A percentile compares a stretch with the other conserved stretches of the same genome.
Conservation (phyloP, 2,113 vertebrate species). For the Ranitomeya variabilis region DNA sequence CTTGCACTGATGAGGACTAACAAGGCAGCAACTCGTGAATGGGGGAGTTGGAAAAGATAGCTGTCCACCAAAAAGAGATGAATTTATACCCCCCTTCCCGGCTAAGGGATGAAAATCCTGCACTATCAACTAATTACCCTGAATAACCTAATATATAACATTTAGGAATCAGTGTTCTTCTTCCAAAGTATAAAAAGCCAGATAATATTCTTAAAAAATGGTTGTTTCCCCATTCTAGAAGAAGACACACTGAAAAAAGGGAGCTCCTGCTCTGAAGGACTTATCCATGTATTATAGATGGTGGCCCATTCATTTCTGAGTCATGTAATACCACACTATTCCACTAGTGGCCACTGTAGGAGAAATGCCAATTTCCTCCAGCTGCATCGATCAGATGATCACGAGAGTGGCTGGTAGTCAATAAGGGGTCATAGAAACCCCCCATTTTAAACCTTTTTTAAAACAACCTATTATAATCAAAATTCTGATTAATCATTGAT, state of each 20-base stretch:
- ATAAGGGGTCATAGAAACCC: background rate
- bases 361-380: too few species aligned
- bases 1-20: background rate
- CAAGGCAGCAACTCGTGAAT: background rate
- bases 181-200: background rate
- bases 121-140: too few species aligned
- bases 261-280: background rate
- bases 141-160: too few species aligned
- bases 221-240: background rate
- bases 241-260: background rate
- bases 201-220: too few species aligned
- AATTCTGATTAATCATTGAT: too few species aligned
- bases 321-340: too few species aligned
- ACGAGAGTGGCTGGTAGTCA: background rate
- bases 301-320: background rate
- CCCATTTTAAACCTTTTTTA: too few species aligned
- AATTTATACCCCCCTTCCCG: too few species aligned
- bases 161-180: background rate
- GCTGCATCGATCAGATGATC: background rate
- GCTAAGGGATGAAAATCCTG: too few species aligned
- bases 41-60: too few species aligned
- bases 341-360: background rate
- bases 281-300: background rate
- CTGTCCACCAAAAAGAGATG: too few species aligned
- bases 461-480: too few species aligned